Conservation (phyloP, 2,888 invertebrate genomes). For the Ernsta delagoae region DNA sequence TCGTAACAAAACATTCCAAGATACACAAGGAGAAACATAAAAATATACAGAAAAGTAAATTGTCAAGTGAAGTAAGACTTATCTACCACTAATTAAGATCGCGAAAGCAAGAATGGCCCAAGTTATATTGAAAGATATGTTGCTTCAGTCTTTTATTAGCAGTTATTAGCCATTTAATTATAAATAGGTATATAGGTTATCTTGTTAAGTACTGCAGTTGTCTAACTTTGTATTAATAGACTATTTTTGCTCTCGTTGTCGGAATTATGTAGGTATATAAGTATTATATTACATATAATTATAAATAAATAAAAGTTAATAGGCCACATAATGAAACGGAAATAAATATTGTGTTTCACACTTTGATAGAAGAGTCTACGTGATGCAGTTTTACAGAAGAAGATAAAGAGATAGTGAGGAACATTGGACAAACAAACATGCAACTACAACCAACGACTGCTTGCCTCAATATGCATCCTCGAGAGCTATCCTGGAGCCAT, state of each 20-base stretch:
- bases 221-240: not conserved
- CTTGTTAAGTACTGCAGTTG: not conserved
- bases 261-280: not conserved
- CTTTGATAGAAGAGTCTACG: conserved; percentile 1
- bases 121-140: too few species aligned
- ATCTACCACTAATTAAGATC: not conserved
- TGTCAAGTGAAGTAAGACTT: not conserved
- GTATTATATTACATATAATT: too few species aligned
- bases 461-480: conserved; percentile 85
- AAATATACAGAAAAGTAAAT: not conserved
- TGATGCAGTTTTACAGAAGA: conserved; percentile 8
- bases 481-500: conserved; percentile 65
- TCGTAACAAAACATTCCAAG: conserved; percentile 12
- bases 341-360: not conserved
- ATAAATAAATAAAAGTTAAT: too few species aligned
- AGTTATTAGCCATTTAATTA: not conserved
- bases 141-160: too few species aligned
- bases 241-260: not conserved
- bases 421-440: conserved; percentile 50
- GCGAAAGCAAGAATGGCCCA: not conserved
- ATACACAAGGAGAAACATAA: conserved; percentile 11
- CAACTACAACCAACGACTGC: conserved; percentile 66
- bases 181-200: not conserved
- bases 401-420: conserved; percentile 30
- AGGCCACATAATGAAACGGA: not conserved